These are phyloP conservation scores for Helicoverpa zea DNA, from an alignment of 1,140 invertebrate species.

Conservation along the genomic window DNA sequence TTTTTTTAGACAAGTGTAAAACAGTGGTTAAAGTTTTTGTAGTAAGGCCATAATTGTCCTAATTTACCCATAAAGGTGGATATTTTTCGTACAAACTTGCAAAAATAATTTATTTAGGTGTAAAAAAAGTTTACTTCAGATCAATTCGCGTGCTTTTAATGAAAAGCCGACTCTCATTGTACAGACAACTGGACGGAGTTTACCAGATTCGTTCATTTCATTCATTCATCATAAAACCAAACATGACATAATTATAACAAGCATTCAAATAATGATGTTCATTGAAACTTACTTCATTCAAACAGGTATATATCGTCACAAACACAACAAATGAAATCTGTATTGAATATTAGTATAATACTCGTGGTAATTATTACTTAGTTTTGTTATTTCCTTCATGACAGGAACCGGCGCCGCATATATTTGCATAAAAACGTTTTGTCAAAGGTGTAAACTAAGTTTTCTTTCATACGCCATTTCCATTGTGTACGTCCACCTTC, in stretches of 20 bases:
- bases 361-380: conserved; percentile 15
- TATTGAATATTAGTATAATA: conserved; percentile 15
- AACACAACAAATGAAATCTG: not conserved
- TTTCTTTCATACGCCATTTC: conserved; percentile 7
- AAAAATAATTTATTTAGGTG: too few species aligned
- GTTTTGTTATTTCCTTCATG: conserved; percentile 25
- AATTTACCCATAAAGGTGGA: too few species aligned
- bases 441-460: not conserved
- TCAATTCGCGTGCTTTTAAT: too few species aligned
- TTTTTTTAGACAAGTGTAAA: too few species aligned
- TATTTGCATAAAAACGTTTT: conserved; percentile 30
- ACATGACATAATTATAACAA: not conserved
- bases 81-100: too few species aligned
- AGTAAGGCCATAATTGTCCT: too few species aligned
- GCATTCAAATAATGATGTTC: not conserved
- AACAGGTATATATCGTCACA: not conserved
- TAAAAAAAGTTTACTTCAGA: too few species aligned
- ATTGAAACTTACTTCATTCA: not conserved
- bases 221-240: not conserved
- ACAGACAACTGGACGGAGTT: too few species aligned
- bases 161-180: too few species aligned
- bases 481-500: not conserved
- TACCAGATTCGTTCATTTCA: too few species aligned
- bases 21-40: too few species aligned
- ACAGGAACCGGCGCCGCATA: conserved; percentile 25